Evolutionary conservation across 2,888 invertebrate genomes (phyloP).

Genomic region (Patella ulyssiponensis): DNA sequence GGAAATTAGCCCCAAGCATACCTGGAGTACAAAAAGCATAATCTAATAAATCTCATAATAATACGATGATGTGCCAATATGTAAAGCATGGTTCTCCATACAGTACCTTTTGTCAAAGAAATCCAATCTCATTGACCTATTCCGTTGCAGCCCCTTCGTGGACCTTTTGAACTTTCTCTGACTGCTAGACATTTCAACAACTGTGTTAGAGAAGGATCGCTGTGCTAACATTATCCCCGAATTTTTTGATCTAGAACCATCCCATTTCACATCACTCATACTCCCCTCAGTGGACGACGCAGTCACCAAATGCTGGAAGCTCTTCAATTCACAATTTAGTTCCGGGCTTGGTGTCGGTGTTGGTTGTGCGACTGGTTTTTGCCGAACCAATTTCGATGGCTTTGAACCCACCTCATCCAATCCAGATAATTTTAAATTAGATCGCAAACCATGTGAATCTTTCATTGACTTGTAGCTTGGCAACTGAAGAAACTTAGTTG

Average conservation of each 20-base stretch:
- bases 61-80: too few species aligned
- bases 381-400: not conserved
- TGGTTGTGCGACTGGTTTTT: not conserved
- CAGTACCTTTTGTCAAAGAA: constrained; percentile 2
- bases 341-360: not conserved
- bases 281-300: not conserved
- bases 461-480: not conserved
- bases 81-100: too few species aligned
- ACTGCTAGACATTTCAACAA: constrained; percentile 20
- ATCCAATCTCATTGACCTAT: not conserved
- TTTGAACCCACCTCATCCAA: not conserved
- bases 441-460: not conserved
- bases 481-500: not conserved
- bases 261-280: not conserved
- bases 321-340: not conserved
- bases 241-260: not conserved
- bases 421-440: not conserved
- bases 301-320: not conserved
- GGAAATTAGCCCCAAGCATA: too few species aligned
- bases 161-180: constrained; percentile 17
- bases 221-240: constrained; percentile 21
- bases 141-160: not conserved
- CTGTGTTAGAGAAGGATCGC: constrained; percentile 19
- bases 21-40: too few species aligned
- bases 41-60: too few species aligned